A percentile compares a stretch with the other conserved stretches of the same genome.
These are phyloP conservation scores for Gryon sp. DNA, from an alignment of 1,140 invertebrate genomes.

Conservation along the genomic window DNA sequence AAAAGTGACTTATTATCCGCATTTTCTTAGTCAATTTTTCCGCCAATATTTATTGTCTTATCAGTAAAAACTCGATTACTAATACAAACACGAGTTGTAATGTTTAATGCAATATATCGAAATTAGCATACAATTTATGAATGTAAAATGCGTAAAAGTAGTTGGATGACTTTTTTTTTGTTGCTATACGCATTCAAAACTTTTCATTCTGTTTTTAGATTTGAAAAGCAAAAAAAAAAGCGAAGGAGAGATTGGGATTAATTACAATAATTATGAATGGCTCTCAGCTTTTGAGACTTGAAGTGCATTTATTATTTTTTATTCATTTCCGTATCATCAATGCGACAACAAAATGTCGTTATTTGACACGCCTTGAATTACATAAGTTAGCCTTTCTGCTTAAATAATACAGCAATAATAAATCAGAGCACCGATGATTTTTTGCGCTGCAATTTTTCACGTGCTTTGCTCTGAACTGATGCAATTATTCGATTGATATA, in stretches of 20 bases:
- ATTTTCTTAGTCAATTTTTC: too few species aligned
- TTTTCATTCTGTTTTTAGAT: neutral
- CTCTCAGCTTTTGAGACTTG: too few species aligned
- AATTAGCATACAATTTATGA: constrained; percentile 30
- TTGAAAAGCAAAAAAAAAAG: too few species aligned
- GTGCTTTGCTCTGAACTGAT: too few species aligned
- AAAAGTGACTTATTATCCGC: too few species aligned
- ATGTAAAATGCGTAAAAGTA: constrained; percentile 17
- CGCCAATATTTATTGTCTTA: neutral
- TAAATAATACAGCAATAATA: constrained; percentile 25
- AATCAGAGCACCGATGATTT: constrained; percentile 9
- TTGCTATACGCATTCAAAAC: too few species aligned
- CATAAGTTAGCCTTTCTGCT: constrained; percentile 16
- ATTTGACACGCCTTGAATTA: constrained; percentile 23
- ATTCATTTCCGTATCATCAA: neutral
- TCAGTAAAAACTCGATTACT: constrained; percentile 10
- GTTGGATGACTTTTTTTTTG: constrained; percentile 12
- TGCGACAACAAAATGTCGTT: neutral
- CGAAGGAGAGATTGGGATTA: too few species aligned
- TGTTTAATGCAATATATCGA: constrained; percentile 1
- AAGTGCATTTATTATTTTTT: too few species aligned
- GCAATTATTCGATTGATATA: too few species aligned
- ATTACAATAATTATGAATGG: too few species aligned
- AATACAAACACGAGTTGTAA: constrained; percentile 30
- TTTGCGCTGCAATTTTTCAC: constrained; percentile 3